Percentiles rank a stretch among this genome's conserved stretches.
Conservation (phyloP, 2,888 invertebrate genomes). For the Stenodera caucasica region DNA sequence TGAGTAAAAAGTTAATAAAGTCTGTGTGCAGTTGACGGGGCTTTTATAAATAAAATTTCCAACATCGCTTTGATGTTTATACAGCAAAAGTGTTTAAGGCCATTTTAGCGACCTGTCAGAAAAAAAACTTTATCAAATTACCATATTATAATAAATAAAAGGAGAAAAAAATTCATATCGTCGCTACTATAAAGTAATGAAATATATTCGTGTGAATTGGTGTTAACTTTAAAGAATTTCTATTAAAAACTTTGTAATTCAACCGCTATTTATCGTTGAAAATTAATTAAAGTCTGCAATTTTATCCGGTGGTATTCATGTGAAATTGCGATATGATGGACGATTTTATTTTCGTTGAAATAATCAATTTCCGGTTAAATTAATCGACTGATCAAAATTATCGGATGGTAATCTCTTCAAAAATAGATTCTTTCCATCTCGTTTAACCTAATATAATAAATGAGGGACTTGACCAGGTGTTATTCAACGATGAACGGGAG, state of each 20-base stretch:
- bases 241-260: too few species aligned
- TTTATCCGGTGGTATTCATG: not conserved
- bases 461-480: slow-evolving; percentile 1
- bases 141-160: too few species aligned
- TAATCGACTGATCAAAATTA: not conserved
- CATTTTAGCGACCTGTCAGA: slow-evolving; percentile 10
- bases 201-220: too few species aligned
- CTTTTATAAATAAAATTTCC: slow-evolving; percentile 25
- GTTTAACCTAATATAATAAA: not conserved
- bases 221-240: too few species aligned
- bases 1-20: slow-evolving; percentile 27
- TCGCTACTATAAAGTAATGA: too few species aligned
- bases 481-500: not conserved
- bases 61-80: slow-evolving; percentile 24
- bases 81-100: slow-evolving; percentile 20
- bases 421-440: not conserved
- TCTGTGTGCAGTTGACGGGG: slow-evolving; percentile 25
- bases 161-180: too few species aligned
- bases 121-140: not conserved
- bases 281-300: not conserved
- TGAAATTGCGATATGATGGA: too few species aligned
- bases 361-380: not conserved
- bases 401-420: not conserved
- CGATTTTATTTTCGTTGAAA: too few species aligned
- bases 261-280: not conserved